Base-by-base conservation (phyloP, 2,797 vertebrate species). In the Eupleurogrammus muticus region DNA sequence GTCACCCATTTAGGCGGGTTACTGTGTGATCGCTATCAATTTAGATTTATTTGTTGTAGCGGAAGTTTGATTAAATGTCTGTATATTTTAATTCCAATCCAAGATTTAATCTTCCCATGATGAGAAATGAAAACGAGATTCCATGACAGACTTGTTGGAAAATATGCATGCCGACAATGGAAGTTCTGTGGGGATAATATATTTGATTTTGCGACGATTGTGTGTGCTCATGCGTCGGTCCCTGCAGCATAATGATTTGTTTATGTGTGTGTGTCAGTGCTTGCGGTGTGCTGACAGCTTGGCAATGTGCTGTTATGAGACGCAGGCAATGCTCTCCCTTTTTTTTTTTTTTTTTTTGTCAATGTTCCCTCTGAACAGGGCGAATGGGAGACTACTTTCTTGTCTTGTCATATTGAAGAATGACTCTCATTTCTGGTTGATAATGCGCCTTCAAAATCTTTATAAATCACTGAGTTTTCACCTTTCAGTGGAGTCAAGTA, bases 351-450 rank as follows among this genome's bases (percentile, higher is more conserved):
- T 14, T 40, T 42, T 44, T 34, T 16, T 86, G 75, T 84, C 77
- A 60, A 65, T 69, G 59, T 79, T 75, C 63, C 21, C 70, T 80
- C 75, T 35, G 44, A 82, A 36, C 40, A 16, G 64, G 59, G 61
- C 1, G 5, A 49, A 75, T 65, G n/a, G 63, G 42, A 56, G 64
- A 72, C 79, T 35, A 40, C 56, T 72, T 66, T 86, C 80, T 72
- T 83, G 80, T 85, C 70, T 73, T 86, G 80, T 82, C 83, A 87
- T 49, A 60, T 54, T 92, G 83, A 90, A 78, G 66, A 84, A 87
- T 72, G 73, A 23, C 58, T 83, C 79, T 86, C 71, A 57, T 85
- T 86, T 81, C 73, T 53, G 64, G 80, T 76, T 67, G 73, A 82
- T 83, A 79, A 85, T 80, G 66, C 19, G 2, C 59, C 76, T 70